Evolutionary conservation across 2,888 invertebrate genomes (phyloP).

Genomic region (Alentia gelatinosa): DNA sequence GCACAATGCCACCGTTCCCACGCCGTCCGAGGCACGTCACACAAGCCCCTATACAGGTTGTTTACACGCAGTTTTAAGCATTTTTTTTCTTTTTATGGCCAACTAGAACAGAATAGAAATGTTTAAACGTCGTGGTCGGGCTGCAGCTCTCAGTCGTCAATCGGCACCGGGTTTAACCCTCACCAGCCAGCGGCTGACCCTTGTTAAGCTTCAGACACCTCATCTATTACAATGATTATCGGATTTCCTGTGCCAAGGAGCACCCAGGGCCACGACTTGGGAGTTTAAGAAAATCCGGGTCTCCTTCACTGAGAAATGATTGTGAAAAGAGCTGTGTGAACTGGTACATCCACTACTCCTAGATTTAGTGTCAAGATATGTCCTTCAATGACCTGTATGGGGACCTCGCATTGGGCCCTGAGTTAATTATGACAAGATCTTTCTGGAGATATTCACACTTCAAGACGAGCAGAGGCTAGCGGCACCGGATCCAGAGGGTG

Average conservation of each 20-base stretch:
- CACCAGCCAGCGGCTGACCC: background rate
- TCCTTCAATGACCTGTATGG: too few relatives aligned
- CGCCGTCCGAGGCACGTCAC: background rate
- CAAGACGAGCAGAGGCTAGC: too few relatives aligned
- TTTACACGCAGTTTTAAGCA: background rate
- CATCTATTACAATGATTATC: conserved; percentile 5
- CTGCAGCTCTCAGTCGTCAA: background rate
- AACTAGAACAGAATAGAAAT: background rate
- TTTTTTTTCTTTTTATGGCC: too few relatives aligned
- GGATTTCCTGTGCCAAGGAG: background rate
- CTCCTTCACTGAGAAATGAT: too few relatives aligned
- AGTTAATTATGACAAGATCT: too few relatives aligned
- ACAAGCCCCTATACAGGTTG: background rate
- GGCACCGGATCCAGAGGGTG: too few relatives aligned
- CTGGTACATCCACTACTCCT: too few relatives aligned
- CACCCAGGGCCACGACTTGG: background rate
- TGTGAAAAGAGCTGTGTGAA: too few relatives aligned
- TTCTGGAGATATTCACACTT: too few relatives aligned
- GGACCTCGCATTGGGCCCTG: too few relatives aligned
- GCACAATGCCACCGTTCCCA: background rate
- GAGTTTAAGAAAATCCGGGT: too few relatives aligned
- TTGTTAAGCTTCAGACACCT: background rate
- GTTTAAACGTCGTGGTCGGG: background rate
- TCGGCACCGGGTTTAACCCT: background rate
- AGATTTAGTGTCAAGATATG: too few relatives aligned